Base-by-base conservation (phyloP, 2,113 vertebrate genomes). In the Phyllostomus discolor region DNA sequence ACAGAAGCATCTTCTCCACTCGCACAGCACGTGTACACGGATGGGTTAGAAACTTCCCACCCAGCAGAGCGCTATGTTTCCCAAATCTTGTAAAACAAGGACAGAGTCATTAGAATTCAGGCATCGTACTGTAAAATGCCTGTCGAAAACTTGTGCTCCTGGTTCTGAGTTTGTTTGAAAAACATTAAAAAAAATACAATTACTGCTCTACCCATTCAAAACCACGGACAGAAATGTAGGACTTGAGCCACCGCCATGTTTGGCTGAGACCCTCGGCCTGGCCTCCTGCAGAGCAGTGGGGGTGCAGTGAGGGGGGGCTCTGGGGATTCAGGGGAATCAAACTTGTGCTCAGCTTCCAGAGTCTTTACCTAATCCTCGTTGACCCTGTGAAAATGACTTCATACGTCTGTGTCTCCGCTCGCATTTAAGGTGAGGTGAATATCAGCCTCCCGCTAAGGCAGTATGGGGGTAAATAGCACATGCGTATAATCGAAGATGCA, bases 361-460 rank as follows among this genome's bases (percentile, higher is more conserved):
- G 70, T 9, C 78, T 78, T 72, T n/a, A 7, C 84, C 52, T 76
- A 87, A 90, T 95, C 95, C 88, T 79, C 90, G 92, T 20, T 97
- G 95, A 94, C 96, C 88, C 96, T 97, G 85, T 73, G 81, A 94
- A 96, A 91, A 69, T 46, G 50, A 70, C 88, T 75, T 81, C 31
- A 75, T 46, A 66, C 57, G 35, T 69, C 35, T 79, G 90, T 35
- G 88, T 64, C 81, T 95, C 76, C 70, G 17, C 88, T 87, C 69
- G 90, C 52, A 86, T 96, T 95, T 91, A 83, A 94, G 90, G 73
- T 70, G 73, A 94, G 38, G 69, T 52, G 85, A 88, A 59, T 73
- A 35, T 88, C 24, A 88, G 76, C 54, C 72, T 96, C 92, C 72
- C 81, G 52, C 41, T 62, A 95, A 38, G 67, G 88, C 31, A 31